These are phyloP conservation scores for Coccyzus lansbergi DNA, from an alignment of 2,797 vertebrate genomes.

Conservation along the genomic window DNA sequence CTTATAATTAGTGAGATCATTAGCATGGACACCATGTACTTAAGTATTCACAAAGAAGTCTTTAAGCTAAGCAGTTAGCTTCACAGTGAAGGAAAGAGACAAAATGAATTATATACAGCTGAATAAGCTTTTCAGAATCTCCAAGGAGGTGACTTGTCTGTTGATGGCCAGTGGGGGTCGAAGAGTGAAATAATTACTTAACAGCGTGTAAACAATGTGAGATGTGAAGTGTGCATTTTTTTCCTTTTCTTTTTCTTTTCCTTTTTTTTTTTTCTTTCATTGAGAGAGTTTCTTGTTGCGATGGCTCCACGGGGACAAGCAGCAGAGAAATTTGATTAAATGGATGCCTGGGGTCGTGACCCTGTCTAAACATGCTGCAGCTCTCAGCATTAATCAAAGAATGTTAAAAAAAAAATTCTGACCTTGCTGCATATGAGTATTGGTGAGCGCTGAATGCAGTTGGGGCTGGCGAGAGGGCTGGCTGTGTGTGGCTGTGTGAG, in stretches of 20 bases:
- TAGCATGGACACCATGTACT: conserved; percentile 75
- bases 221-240: conserved; percentile 74
- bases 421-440: conserved; percentile 78
- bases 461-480: neutral
- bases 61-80: conserved; percentile 80
- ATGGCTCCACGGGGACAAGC: conserved; percentile 83
- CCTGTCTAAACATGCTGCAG: conserved; percentile 86
- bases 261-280: conserved; percentile 77
- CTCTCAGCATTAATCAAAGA: conserved; percentile 89
- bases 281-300: conserved; percentile 80
- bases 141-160: conserved; percentile 82
- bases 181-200: conserved; percentile 87
- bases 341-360: conserved; percentile 85
- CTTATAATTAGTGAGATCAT: conserved; percentile 83
- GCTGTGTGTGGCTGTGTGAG: conserved; percentile 37
- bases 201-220: conserved; percentile 85
- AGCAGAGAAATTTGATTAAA: conserved; percentile 90
- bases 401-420: conserved; percentile 80
- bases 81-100: conserved; percentile 68
- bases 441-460: conserved; percentile 71
- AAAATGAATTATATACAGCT: conserved; percentile 81
- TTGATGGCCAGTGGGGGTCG: conserved; percentile 76
- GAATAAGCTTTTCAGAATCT: conserved; percentile 84
- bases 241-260: conserved; percentile 10
- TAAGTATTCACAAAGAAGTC: conserved; percentile 79